Conservation (phyloP, 2,113 vertebrate genomes). For the Petaurus breviceps region DNA sequence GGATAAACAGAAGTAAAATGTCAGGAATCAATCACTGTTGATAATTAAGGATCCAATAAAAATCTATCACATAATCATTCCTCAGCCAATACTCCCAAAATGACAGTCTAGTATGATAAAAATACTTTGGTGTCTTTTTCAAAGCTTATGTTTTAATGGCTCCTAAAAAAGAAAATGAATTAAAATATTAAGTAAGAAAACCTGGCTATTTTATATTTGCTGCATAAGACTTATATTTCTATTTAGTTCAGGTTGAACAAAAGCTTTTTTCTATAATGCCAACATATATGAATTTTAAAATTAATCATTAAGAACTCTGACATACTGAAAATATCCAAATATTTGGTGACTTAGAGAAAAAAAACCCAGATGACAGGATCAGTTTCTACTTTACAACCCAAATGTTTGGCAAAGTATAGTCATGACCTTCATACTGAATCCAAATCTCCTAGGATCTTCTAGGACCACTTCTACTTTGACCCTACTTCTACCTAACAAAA, state of each 20-base stretch:
- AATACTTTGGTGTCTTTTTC: neutral
- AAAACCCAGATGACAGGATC: neutral
- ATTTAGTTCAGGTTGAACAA: neutral
- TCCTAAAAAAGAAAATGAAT: neutral
- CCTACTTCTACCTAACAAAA: conserved; percentile 7
- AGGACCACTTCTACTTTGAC: neutral
- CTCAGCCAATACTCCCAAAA: neutral
- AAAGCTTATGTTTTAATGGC: too few relatives aligned
- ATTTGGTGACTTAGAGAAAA: neutral
- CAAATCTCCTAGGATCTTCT: neutral
- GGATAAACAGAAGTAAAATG: neutral
- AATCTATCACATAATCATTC: neutral
- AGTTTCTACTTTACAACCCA: neutral
- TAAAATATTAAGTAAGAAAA: neutral
- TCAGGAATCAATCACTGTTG: neutral
- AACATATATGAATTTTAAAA: neutral
- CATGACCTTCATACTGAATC: neutral
- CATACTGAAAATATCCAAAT: neutral
- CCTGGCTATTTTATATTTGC: neutral
- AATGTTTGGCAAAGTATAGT: neutral
- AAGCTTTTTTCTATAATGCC: neutral
- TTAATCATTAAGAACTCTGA: neutral
- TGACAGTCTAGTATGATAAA: neutral
- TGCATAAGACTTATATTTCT: neutral
- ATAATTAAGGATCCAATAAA: neutral